These are phyloP conservation scores for Nomada flava DNA, from an alignment of 2,888 invertebrate species.

Conservation along the genomic window DNA sequence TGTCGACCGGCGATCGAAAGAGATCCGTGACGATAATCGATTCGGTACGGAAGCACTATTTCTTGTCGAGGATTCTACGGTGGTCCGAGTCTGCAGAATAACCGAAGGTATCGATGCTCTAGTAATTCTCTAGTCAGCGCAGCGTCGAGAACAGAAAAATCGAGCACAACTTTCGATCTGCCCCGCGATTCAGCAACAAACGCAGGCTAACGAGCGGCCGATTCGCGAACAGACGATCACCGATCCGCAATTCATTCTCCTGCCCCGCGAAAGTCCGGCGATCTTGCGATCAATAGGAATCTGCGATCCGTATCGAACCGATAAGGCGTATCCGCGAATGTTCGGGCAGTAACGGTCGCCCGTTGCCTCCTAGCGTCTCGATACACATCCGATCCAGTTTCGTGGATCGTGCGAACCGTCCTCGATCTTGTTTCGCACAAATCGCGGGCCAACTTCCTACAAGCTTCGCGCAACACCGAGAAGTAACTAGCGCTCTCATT, in stretches of 20 bases:
- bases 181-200: conserved; percentile 26
- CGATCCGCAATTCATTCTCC: conserved; percentile 53
- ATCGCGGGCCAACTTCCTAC: conserved; percentile 59
- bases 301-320: conserved; percentile 64
- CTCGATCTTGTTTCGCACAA: conserved; percentile 74
- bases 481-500: conserved; percentile 35
- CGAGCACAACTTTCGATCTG: conserved; percentile 14
- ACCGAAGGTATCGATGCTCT: background rate
- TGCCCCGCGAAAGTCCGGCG: conserved; percentile 59
- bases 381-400: conserved; percentile 74
- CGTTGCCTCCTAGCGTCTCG: conserved; percentile 62
- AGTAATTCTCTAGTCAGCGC: too few relatives aligned
- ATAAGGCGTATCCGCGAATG: conserved; percentile 48
- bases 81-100: background rate
- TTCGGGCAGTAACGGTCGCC: conserved; percentile 54
- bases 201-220: conserved; percentile 13
- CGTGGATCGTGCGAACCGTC: conserved; percentile 73
- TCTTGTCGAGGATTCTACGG: too few relatives aligned
- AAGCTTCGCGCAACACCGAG: conserved; percentile 58
- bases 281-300: conserved; percentile 57
- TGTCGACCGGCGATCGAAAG: too few relatives aligned
- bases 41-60: too few relatives aligned
- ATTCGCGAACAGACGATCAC: conserved; percentile 21
- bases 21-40: too few relatives aligned
- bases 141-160: background rate